Evolutionary conservation across 1,140 invertebrate genomes (phyloP).

Genomic region (Bombus sylvicola): DNA sequence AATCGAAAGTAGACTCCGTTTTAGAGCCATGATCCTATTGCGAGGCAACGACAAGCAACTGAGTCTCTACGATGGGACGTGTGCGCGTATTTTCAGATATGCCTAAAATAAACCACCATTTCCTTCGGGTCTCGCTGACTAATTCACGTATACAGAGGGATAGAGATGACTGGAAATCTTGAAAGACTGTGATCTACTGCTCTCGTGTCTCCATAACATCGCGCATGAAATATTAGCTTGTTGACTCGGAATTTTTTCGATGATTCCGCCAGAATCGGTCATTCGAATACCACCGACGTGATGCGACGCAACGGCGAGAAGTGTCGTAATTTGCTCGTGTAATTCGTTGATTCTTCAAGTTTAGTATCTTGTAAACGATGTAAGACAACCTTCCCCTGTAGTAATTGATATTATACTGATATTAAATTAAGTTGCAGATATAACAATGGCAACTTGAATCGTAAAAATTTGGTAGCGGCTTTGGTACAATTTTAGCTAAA

Average conservation of each 20-base stretch:
- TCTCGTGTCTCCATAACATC: background rate
- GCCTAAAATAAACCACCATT: conserved; percentile 71
- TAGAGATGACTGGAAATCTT: background rate
- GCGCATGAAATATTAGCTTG: background rate
- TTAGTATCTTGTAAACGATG: background rate
- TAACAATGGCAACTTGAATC: background rate
- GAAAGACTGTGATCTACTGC: background rate
- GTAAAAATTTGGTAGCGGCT: no score
- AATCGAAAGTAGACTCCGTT: conserved; percentile 11
- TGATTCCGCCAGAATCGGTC: background rate
- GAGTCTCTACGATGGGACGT: conserved; percentile 44
- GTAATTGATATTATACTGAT: background rate
- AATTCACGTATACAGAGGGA: conserved; percentile 13
- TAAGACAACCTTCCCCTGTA: background rate
- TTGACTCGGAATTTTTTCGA: background rate
- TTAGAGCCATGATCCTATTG: conserved; percentile 57
- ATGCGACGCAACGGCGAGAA: no score
- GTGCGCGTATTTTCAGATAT: conserved; percentile 70
- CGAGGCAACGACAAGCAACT: conserved; percentile 55
- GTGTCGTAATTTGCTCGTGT: background rate
- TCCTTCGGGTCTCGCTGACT: conserved; percentile 51
- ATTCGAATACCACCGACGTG: background rate
- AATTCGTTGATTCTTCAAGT: background rate
- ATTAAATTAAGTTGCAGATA: background rate
- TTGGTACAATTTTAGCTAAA: no score